Evolutionary conservation across 53 echinoderm and acorn worm species (phyloP), one percentile per base, ranked within the genome.

Genomic region (Arbacia lixula): DNA sequence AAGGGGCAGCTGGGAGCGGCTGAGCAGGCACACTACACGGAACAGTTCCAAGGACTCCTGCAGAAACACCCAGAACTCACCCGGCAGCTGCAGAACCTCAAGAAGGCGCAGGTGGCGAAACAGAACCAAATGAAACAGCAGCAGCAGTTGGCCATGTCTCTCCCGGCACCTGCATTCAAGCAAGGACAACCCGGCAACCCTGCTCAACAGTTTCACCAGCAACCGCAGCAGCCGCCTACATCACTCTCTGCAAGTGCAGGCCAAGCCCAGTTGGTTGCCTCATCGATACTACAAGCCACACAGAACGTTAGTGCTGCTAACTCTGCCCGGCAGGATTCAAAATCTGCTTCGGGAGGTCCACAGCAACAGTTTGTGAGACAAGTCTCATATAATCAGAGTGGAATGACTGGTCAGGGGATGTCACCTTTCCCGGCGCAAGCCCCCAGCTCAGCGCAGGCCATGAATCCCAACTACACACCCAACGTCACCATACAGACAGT

Each of bases 181-280:
- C 84, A 83, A 33, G 38, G 12, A 5, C 30, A 27, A 53, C 87
- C 78, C 26, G 38, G 37, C 16, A 35, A 16, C 17, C 30, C 9
- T 21, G 20, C 43, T 28, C 42, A 34, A 24, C 78, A 66, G 57
- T 68, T 79, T 25, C 87, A 77, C 17, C 85, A 86, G 36, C 86
- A 66, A 61, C 62, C 27, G 26, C 19, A 24, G 32, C 88, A 72
- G 38, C 37, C 26, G 51, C 39, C 34, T 28, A n/a, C n/a, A n/a
- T n/a, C n/a, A n/a, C 79, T 78, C 14, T 78, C 79, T 24, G 79
- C 79, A 26, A 78, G 79, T 78, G 79, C 79, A 12, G 79, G 60
- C 22, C 79, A 78, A 40, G 79, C 79, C 21, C 79, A 78, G 21
- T 19, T 78, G 26, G 60, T 78, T 11, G 79, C 79, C 0, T 78